Conservation (phyloP, 92 coral and sea anemone species). For the Heteractis magnifica region DNA sequence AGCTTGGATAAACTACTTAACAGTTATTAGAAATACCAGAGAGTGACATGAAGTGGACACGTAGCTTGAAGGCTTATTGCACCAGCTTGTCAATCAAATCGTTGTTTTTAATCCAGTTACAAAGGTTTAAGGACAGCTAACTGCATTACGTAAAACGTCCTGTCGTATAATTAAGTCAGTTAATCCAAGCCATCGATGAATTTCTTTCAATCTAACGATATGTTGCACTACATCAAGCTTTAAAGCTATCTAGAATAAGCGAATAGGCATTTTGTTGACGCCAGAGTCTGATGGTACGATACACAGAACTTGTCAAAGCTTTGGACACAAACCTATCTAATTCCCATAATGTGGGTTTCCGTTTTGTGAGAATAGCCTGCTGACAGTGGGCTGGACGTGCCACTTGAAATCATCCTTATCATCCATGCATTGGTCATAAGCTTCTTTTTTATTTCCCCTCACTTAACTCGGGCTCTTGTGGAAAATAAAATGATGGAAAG, state of each 20-base stretch:
- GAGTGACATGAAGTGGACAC: conserved; percentile 10
- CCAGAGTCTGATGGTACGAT: conserved; percentile 10
- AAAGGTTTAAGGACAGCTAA: not conserved
- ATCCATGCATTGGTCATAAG: conserved; percentile 15
- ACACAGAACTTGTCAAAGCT: conserved; percentile 8
- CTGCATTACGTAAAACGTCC: conserved; percentile 19
- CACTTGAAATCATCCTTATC: conserved; percentile 14
- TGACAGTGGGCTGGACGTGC: conserved; percentile 11
- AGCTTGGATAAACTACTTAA: conserved; percentile 29
- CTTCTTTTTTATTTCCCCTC: conserved; percentile 10
- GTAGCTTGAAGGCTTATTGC: conserved; percentile 13
- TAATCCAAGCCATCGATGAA: conserved; percentile 3
- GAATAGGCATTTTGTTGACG: conserved; percentile 7
- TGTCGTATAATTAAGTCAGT: conserved; percentile 10
- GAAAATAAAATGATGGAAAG: conserved; percentile 8
- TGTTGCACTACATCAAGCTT: conserved; percentile 3
- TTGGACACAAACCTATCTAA: conserved; percentile 2
- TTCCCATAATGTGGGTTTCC: conserved; percentile 12
- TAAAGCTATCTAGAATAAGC: conserved; percentile 5
- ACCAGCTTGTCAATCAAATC: conserved; percentile 16
- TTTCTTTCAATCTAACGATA: conserved; percentile 2
- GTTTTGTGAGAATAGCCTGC: conserved; percentile 14
- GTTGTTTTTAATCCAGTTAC: conserved; percentile 12
- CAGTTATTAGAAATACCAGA: conserved; percentile 28
- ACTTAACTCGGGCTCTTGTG: conserved; percentile 11